phyloP scores from a whole-genome alignment of 2,888 invertebrate species.

The Temnothorax rugatulus region DNA sequence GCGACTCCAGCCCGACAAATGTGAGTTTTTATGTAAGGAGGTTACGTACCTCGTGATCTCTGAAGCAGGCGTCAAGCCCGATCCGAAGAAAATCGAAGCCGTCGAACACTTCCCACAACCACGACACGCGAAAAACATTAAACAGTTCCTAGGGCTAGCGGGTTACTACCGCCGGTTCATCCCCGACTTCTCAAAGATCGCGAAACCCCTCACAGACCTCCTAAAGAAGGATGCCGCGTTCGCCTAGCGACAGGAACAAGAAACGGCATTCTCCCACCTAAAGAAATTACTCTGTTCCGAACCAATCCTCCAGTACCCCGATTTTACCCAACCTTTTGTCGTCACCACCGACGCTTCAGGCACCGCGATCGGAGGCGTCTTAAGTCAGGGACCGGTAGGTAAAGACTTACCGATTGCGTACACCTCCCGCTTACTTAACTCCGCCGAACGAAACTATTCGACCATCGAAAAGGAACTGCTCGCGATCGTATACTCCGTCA shows the following conservation, averaged over 20 bases:
- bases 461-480: conserved; percentile 17
- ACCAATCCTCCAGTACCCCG: too few species aligned
- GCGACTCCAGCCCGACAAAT: neutral
- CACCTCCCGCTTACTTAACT: neutral
- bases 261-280: too few species aligned
- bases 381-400: neutral
- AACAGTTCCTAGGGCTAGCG: neutral
- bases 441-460: conserved; percentile 3
- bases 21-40: neutral
- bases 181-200: too few species aligned
- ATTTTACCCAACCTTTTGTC: too few species aligned
- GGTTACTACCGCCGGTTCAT: too few species aligned
- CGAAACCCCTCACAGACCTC: too few species aligned
- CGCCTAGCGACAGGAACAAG: too few species aligned
- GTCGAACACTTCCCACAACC: neutral
- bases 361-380: too few species aligned
- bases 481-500: neutral
- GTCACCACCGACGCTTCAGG: too few species aligned
- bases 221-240: too few species aligned
- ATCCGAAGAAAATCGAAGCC: neutral
- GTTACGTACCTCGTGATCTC: neutral
- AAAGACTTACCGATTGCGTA: neutral
- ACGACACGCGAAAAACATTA: neutral
- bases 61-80: neutral
- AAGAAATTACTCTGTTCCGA: too few species aligned